Percentiles rank a stretch among this genome's conserved stretches.
Conservation (phyloP, 2,113 vertebrate genomes). For the Phyllopteryx taeniolatus region DNA sequence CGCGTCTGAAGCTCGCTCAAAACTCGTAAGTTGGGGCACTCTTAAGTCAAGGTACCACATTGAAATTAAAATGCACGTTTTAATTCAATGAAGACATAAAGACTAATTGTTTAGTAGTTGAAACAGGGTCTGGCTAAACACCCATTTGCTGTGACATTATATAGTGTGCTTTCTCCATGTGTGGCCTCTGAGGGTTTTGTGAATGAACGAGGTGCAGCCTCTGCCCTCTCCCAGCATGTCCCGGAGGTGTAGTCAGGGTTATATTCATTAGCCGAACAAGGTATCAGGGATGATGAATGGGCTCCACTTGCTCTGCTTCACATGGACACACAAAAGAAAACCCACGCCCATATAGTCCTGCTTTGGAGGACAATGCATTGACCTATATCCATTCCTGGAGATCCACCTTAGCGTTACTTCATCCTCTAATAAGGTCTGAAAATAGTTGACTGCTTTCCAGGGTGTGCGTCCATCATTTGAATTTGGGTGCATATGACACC, state of each 20-base stretch:
- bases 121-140: too few species aligned
- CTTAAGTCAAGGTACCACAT: too few species aligned
- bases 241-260: slow-evolving; percentile 19
- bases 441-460: not conserved
- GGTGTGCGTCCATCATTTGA: not conserved
- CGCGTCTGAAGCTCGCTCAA: too few species aligned
- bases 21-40: too few species aligned
- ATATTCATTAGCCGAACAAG: slow-evolving; percentile 42
- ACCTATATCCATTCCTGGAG: not conserved
- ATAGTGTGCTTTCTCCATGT: not conserved
- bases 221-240: slow-evolving; percentile 21
- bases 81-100: too few species aligned
- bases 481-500: not conserved
- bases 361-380: slow-evolving; percentile 3
- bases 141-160: not conserved
- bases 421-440: not conserved
- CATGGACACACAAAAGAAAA: not conserved
- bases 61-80: too few species aligned
- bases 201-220: slow-evolving; percentile 13
- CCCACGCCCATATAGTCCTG: not conserved
- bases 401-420: not conserved
- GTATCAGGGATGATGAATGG: slow-evolving; percentile 51
- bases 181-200: not conserved
- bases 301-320: slow-evolving; percentile 20
- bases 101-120: not conserved